Conservation (phyloP, 2,888 invertebrate species). For the Girardia tigrina region DNA sequence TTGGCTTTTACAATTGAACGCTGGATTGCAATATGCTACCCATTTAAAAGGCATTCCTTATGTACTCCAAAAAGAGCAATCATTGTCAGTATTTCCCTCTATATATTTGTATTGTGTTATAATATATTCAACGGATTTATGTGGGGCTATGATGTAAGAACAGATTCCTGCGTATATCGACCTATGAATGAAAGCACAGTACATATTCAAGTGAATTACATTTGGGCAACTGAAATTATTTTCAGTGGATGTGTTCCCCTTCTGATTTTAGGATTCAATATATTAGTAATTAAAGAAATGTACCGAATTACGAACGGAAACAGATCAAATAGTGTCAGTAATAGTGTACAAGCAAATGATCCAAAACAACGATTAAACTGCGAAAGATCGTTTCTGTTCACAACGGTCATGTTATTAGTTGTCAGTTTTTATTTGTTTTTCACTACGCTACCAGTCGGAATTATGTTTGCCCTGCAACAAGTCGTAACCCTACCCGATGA, state of each 20-base stretch:
- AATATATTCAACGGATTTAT: constrained; percentile 1
- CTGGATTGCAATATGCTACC: constrained; percentile 46
- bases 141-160: neutral
- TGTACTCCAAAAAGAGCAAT: constrained; percentile 45
- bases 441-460: constrained; percentile 47
- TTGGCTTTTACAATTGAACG: constrained; percentile 48
- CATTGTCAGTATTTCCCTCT: constrained; percentile 37
- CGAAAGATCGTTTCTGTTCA: constrained; percentile 40
- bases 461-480: constrained; percentile 43
- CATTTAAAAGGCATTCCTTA: constrained; percentile 43
- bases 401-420: constrained; percentile 46
- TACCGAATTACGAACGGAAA: constrained; percentile 38
- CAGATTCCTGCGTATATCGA: neutral
- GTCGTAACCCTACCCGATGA: constrained; percentile 39
- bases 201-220: constrained; percentile 40
- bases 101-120: neutral
- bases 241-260: constrained; percentile 45
- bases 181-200: neutral
- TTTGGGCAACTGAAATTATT: constrained; percentile 44
- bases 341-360: constrained; percentile 33
- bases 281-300: constrained; percentile 46
- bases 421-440: constrained; percentile 50
- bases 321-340: neutral
- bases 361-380: constrained; percentile 38
- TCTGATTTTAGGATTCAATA: constrained; percentile 45